phyloP scores from a whole-genome alignment of 2,888 invertebrate species.

The Drosophila subsilvestris region DNA sequence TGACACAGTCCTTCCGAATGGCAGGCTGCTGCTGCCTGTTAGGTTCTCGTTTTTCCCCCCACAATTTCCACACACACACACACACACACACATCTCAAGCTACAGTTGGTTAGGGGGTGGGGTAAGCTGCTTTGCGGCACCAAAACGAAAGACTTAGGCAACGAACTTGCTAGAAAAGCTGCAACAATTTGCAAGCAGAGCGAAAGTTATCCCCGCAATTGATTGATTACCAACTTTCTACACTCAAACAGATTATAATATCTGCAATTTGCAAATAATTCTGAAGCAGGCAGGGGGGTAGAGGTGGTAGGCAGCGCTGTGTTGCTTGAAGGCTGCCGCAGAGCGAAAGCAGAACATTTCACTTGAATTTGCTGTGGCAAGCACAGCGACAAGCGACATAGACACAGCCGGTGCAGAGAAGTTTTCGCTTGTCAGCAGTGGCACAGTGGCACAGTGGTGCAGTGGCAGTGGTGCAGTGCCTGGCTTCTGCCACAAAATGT shows the following conservation, averaged over 20 bases:
- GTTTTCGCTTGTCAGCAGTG: not conserved
- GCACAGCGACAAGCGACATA: no score
- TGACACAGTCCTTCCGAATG: no score
- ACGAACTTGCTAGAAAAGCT: constrained; percentile 63
- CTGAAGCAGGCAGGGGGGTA: constrained; percentile 35
- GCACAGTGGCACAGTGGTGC: no score
- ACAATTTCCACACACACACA: constrained; percentile 14
- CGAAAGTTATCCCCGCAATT: constrained; percentile 70
- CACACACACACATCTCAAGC: no score
- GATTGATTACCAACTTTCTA: constrained; percentile 73
- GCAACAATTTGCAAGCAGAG: constrained; percentile 54
- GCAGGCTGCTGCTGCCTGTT: no score
- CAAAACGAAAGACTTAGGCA: constrained; percentile 65
- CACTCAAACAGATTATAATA: constrained; percentile 70
- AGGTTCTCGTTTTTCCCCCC: not conserved
- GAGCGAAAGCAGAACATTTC: constrained; percentile 74
- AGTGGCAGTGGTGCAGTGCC: no score
- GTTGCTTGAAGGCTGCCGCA: constrained; percentile 20
- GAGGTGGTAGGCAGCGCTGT: not conserved
- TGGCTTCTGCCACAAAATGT: constrained; percentile 43
- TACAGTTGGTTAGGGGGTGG: no score
- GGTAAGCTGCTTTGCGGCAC: no score
- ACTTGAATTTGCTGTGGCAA: constrained; percentile 27
- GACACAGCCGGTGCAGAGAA: no score
- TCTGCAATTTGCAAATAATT: constrained; percentile 70